Conservation (phyloP, 2,113 vertebrate genomes). For the Sylvia atricapilla region DNA sequence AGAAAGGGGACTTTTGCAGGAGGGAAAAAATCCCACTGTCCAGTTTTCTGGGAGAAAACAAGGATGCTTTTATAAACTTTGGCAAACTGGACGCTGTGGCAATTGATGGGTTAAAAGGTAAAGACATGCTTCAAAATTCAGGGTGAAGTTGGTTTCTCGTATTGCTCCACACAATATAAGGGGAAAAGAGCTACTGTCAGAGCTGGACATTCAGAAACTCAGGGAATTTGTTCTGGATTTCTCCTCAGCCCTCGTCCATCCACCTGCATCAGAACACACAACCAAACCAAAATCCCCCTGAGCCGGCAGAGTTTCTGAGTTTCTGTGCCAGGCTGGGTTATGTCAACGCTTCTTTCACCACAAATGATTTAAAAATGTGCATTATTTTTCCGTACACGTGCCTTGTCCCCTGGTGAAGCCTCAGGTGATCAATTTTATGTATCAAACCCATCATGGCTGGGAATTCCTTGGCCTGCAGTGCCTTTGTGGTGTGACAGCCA, state of each 20-base stretch:
- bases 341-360: neutral
- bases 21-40: too few species aligned
- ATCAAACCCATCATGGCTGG: neutral
- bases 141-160: neutral
- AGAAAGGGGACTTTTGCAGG: neutral
- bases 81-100: neutral
- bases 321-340: neutral
- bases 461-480: accelerated
- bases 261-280: accelerated
- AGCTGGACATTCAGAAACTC: neutral
- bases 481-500: accelerated
- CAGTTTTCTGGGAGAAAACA: neutral
- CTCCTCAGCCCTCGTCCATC: neutral
- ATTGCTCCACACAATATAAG: neutral
- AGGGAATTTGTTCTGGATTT: neutral
- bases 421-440: neutral
- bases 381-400: neutral
- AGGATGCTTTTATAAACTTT: neutral
- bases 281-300: neutral
- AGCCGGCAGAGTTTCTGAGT: neutral
- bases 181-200: neutral
- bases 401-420: neutral
- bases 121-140: neutral
- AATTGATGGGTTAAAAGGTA: neutral
- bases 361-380: accelerated